Evolutionary conservation across 1,140 invertebrate species (phyloP).

Genomic region (Saccostrea glomerata): DNA sequence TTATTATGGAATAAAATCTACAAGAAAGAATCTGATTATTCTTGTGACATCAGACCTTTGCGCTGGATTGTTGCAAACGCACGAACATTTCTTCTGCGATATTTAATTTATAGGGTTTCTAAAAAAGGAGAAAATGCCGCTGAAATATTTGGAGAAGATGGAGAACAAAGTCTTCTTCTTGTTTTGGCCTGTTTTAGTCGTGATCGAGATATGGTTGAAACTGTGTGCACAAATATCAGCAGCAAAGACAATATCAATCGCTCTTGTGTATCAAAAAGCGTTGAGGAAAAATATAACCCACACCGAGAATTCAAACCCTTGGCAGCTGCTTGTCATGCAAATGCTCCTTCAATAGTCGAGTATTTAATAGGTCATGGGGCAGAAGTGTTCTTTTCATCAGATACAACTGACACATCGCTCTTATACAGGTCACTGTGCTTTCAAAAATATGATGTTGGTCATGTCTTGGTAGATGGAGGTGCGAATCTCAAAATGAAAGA

Average conservation of each 20-base stretch:
- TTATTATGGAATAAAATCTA: constrained; percentile 9
- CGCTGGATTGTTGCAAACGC: neutral
- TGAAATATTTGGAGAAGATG: neutral
- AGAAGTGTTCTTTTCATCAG: neutral
- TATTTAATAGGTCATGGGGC: neutral
- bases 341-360: neutral
- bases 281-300: neutral
- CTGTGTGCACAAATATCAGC: neutral
- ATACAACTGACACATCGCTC: neutral
- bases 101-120: neutral
- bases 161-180: neutral
- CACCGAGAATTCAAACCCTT: neutral
- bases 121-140: neutral
- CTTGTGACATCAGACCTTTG: neutral
- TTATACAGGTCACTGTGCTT: neutral
- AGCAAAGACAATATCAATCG: neutral
- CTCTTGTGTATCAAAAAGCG: neutral
- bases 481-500: neutral
- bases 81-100: neutral
- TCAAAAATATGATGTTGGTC: neutral
- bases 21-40: neutral
- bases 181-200: neutral
- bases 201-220: neutral
- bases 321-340: neutral
- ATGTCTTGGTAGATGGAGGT: neutral